These are phyloP conservation scores for Labeo calbasu DNA, from an alignment of 2,797 vertebrate genomes.

Conservation along the genomic window DNA sequence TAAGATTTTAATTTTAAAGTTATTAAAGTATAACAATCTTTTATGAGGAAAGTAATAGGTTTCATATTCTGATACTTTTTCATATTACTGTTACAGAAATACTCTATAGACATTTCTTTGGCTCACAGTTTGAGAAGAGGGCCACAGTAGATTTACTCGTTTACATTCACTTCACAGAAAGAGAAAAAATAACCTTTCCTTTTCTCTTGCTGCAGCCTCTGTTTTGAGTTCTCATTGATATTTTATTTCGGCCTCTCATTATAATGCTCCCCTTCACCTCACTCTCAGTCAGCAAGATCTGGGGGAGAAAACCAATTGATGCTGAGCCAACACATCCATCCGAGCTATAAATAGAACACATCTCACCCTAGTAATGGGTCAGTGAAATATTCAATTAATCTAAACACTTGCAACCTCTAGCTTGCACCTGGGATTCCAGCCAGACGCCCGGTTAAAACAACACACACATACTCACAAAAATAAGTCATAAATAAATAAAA, in stretches of 20 bases:
- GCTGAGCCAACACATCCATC: slow-evolving; percentile 46
- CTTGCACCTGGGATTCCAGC: slow-evolving; percentile 40
- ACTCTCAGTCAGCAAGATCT: slow-evolving; percentile 47
- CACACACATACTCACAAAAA: neutral
- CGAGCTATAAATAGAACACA: slow-evolving; percentile 49
- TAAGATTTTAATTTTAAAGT: neutral
- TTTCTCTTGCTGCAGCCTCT: neutral
- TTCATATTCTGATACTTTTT: neutral
- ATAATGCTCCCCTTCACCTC: slow-evolving; percentile 27
- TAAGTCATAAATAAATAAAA: neutral
- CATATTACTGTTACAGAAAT: neutral
- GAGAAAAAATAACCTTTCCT: neutral
- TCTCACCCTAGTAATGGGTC: slow-evolving; percentile 37
- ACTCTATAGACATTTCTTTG: neutral
- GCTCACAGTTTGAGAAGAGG: neutral
- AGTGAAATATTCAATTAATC: slow-evolving; percentile 49
- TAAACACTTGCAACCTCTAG: slow-evolving; percentile 45
- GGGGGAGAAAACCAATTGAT: slow-evolving; percentile 32
- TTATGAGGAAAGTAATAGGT: neutral
- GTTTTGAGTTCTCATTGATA: slow-evolving; percentile 35
- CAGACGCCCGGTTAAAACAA: slow-evolving; percentile 1
- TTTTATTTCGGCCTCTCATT: slow-evolving; percentile 43
- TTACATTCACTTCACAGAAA: slow-evolving; percentile 25
- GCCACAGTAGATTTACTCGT: neutral
- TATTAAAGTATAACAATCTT: neutral